phyloP scores from a whole-genome alignment of 2,888 invertebrate genomes.

The Diplazon laetatorius region DNA sequence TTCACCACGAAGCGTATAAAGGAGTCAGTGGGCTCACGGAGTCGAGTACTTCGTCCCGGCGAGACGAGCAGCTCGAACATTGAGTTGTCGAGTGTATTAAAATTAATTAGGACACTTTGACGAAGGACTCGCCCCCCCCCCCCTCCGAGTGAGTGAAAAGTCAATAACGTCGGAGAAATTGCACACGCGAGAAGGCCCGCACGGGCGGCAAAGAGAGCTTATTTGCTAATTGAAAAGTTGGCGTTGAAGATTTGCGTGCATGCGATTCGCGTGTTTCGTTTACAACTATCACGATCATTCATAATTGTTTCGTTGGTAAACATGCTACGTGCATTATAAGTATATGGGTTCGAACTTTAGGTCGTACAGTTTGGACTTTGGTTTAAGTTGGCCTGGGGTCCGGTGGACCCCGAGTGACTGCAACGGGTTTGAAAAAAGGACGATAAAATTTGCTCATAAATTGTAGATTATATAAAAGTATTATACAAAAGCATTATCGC shows the following conservation, averaged over 20 bases:
- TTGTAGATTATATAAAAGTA: too few relatives aligned
- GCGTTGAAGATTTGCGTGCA: not conserved
- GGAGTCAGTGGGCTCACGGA: not conserved
- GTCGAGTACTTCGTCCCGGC: constrained; percentile 8
- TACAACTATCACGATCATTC: not conserved
- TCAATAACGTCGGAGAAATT: constrained; percentile 28
- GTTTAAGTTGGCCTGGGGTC: too few relatives aligned
- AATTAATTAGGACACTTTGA: constrained; percentile 61
- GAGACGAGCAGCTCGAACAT: not conserved
- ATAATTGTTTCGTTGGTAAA: not conserved
- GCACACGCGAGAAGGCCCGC: not conserved
- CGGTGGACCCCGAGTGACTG: too few relatives aligned
- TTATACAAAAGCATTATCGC: too few relatives aligned
- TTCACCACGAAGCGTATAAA: constrained; percentile 8
- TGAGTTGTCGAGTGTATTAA: constrained; percentile 42
- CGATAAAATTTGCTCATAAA: too few relatives aligned
- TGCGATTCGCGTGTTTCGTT: not conserved
- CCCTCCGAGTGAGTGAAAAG: constrained; percentile 15
- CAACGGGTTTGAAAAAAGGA: too few relatives aligned
- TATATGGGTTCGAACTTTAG: too few relatives aligned
- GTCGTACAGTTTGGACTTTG: too few relatives aligned
- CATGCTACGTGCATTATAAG: too few relatives aligned
- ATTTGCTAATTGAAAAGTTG: constrained; percentile 5
- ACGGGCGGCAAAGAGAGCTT: not conserved
- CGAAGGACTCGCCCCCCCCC: too few relatives aligned